These are phyloP conservation scores for Anoplophora glabripennis DNA, from an alignment of 1,140 invertebrate species.

Conservation along the genomic window DNA sequence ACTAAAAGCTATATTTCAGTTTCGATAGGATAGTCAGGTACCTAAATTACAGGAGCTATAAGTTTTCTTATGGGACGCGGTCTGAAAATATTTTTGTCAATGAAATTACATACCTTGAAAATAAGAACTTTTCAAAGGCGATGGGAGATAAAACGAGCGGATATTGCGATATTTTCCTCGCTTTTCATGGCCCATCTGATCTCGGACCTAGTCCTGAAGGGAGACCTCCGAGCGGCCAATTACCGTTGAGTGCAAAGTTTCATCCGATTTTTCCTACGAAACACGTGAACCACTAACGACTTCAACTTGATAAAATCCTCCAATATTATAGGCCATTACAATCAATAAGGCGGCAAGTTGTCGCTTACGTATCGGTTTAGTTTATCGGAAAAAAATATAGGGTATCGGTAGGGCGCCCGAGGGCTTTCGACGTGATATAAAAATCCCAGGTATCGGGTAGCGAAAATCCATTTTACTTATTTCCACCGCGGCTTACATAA, in stretches of 20 bases:
- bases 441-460: no score
- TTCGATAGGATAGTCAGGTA: no score
- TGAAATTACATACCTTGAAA: slow-evolving; percentile 6
- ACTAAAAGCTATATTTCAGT: no score
- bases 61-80: no score
- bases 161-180: slow-evolving; percentile 17
- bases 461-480: no score
- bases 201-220: neutral
- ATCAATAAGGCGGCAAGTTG: slow-evolving; percentile 20
- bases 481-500: slow-evolving; percentile 4
- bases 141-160: slow-evolving; percentile 13
- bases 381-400: slow-evolving; percentile 15
- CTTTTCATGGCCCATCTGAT: slow-evolving; percentile 18
- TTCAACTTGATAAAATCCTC: slow-evolving; percentile 2
- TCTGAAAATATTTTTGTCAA: slow-evolving; percentile 2
- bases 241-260: slow-evolving; percentile 15
- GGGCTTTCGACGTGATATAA: no score
- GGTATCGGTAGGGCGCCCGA: no score
- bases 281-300: slow-evolving; percentile 14
- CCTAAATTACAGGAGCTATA: no score
- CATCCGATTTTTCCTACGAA: slow-evolving; percentile 13
- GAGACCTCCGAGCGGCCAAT: neutral
- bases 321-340: slow-evolving; percentile 18
- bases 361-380: slow-evolving; percentile 15
- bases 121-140: slow-evolving; percentile 6